These are phyloP conservation scores for Sapayoa aenigma DNA, from an alignment of 2,113 vertebrate species.

Conservation along the genomic window DNA sequence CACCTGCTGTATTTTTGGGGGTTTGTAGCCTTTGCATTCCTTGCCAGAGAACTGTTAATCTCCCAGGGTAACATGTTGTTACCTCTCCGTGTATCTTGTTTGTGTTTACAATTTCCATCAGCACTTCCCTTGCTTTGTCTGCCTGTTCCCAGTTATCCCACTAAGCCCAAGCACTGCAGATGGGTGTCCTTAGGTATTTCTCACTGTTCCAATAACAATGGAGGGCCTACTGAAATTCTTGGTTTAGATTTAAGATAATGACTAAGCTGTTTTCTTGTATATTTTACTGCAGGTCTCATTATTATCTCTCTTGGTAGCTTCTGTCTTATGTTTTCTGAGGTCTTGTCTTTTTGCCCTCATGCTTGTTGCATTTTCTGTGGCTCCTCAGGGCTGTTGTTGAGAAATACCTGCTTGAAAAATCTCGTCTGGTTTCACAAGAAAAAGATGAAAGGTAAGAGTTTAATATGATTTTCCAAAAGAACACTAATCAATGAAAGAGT, in stretches of 20 bases:
- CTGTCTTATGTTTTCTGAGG: not conserved
- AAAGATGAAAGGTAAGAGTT: conserved; percentile 91
- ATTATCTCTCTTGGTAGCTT: not conserved
- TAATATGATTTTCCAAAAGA: not conserved
- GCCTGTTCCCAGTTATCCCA: not conserved
- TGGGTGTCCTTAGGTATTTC: not conserved
- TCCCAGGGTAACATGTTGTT: not conserved
- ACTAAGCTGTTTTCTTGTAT: not conserved
- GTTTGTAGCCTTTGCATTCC: not conserved
- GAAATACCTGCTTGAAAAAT: conserved; percentile 98
- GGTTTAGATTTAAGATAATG: not conserved
- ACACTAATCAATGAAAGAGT: not conserved
- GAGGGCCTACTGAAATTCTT: not conserved
- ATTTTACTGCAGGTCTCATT: not conserved
- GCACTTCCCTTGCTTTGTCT: not conserved
- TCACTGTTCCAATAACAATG: not conserved
- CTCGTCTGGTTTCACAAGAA: conserved; percentile 93
- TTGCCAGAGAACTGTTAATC: not conserved
- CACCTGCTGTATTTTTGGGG: not conserved
- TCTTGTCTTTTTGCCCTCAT: not conserved
- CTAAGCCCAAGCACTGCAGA: not conserved
- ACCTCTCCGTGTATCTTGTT: not conserved
- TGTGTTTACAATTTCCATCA: not conserved
- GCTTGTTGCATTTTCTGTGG: not conserved
- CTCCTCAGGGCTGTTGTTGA: conserved; percentile 90